Evolutionary conservation across 2,113 vertebrate genomes (phyloP), one percentile per base, ranked within the genome.

Genomic region (Oenanthe oenanthe): DNA sequence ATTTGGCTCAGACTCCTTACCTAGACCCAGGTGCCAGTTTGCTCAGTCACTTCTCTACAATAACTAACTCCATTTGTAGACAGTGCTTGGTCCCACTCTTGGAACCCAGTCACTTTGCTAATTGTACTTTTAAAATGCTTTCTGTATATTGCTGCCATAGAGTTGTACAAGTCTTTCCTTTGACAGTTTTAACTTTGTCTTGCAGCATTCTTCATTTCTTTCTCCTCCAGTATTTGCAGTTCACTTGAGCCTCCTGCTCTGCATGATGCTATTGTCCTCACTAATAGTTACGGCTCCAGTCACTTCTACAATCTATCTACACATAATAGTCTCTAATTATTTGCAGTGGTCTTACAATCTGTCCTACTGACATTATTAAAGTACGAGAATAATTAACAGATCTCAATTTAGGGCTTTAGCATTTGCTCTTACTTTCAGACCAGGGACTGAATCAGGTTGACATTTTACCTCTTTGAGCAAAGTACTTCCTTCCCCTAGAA

Each of bases 1-100:
- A 20, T 89, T 74, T 6, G 20, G 17, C 53, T 78, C 40, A 67
- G 32, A 18, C 45, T 92, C 40, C 34, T 65, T 18, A 45, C 20
- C 31, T 31, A n/a, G 29, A 54, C 40, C 34, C 40, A 50, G 25
- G 15, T 67, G 21, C 76, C 45, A 12, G 7, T 78, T 75, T 80
- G 31, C 36, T 74, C 42, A 11, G 10, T 26, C 7, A 2, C 24
- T 70, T 79, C 43, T 61, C 29, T 75, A 0, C 20, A 42, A 0
- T 36, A 67, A 29, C 31, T 36, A 12, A 26, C 5, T 4, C 20
- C 34, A 0, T 0, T 0, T 61, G 17, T 40, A 29, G 29, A 8
- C 6, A 26, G 14, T 42, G 65, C 57, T 54, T 57, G 40, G n/a
- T 42, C 17, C n/a, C 34, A 38, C 14, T 4, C 32, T 36, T 72